phyloP scores from a whole-genome alignment of 1,140 invertebrate species.

The Eulimnadia texana region DNA sequence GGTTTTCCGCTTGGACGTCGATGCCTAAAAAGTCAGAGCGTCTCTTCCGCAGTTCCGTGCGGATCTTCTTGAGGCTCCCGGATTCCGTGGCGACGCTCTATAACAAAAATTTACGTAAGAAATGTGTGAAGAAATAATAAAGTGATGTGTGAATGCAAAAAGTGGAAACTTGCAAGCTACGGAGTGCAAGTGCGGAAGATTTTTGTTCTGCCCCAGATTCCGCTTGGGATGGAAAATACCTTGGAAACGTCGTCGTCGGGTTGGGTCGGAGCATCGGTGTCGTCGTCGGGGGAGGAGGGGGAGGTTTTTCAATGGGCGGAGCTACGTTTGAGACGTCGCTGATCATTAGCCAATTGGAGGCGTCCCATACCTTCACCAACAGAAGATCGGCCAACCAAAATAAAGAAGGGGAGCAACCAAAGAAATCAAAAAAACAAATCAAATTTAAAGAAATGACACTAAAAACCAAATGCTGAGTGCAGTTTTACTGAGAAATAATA shows the following conservation, averaged over 20 bases:
- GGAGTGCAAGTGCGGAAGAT: neutral
- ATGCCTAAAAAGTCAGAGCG: slow-evolving; percentile 73
- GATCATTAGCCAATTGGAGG: neutral
- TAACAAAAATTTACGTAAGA: neutral
- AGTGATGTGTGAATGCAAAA: neutral
- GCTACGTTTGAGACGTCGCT: slow-evolving; percentile 32
- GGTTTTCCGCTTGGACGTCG: slow-evolving; percentile 34
- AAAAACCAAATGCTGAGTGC: neutral
- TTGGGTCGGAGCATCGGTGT: neutral
- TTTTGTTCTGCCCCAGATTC: neutral
- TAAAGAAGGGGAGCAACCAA: neutral
- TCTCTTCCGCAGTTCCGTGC: slow-evolving; percentile 66
- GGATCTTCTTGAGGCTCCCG: slow-evolving; percentile 31
- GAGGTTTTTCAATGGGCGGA: slow-evolving; percentile 71
- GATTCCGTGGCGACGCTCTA: neutral
- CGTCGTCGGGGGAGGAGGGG: slow-evolving; percentile 48
- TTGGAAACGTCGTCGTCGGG: neutral
- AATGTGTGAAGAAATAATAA: neutral
- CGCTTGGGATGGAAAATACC: neutral
- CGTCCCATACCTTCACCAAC: slow-evolving; percentile 2
- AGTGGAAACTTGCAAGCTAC: neutral
- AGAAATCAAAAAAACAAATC: neutral
- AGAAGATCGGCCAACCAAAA: slow-evolving; percentile 1
- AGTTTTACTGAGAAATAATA: too few relatives aligned
- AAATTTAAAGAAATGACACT: neutral